These are phyloP conservation scores for Galagoides demidoff DNA, from an alignment of 2,797 vertebrate species.

Conservation along the genomic window DNA sequence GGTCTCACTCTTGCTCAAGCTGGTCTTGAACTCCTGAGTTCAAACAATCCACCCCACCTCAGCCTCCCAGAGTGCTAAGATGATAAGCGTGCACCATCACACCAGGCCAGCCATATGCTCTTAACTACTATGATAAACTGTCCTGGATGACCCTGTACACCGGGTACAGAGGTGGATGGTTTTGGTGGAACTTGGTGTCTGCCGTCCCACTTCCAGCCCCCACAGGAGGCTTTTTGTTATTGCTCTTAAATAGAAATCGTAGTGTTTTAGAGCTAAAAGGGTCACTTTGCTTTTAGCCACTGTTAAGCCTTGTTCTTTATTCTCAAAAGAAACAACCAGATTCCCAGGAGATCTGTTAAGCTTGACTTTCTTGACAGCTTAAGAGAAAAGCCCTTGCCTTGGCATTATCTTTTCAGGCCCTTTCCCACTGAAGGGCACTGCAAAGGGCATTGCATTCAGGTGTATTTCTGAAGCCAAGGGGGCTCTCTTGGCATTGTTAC, in stretches of 20 bases:
- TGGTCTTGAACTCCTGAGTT: no score
- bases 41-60: no score
- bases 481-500: fast-evolving
- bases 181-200: background rate
- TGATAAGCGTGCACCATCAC: no score
- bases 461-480: background rate
- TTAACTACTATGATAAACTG: background rate
- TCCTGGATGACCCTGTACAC: background rate
- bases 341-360: background rate
- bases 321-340: background rate
- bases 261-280: background rate
- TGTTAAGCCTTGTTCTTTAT: background rate
- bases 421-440: background rate
- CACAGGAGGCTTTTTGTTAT: background rate
- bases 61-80: no score
- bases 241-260: background rate
- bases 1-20: no score
- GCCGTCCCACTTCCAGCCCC: background rate
- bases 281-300: background rate
- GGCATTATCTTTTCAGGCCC: background rate
- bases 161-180: no score
- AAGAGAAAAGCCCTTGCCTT: background rate
- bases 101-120: background rate
- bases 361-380: background rate
- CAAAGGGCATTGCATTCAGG: background rate